Conservation (phyloP, 2,797 vertebrate species). For the Sebastes trivittatus region DNA sequence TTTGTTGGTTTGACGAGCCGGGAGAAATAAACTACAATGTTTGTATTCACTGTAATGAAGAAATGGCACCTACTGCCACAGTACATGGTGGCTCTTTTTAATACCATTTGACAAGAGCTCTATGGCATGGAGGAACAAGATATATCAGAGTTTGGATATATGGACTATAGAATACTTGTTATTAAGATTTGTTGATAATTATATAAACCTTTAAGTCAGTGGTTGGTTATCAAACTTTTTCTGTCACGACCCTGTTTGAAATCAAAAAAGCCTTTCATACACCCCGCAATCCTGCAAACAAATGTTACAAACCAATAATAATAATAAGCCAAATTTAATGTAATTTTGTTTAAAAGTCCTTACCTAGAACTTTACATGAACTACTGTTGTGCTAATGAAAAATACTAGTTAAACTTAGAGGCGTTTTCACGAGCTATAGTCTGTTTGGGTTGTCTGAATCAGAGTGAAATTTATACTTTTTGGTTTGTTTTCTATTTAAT, state of each 20-base stretch:
- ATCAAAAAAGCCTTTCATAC: background rate
- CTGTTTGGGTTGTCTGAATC: no score
- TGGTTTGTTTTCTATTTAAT: no score
- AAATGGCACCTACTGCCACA: background rate
- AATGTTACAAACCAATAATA: background rate
- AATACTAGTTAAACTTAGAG: background rate
- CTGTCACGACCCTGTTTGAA: background rate
- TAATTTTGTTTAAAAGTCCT: background rate
- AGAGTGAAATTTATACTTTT: no score
- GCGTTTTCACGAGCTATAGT: no score
- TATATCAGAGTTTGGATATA: background rate
- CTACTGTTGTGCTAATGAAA: background rate
- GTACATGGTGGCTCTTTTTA: background rate
- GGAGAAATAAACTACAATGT: conserved; percentile 1
- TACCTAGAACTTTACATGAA: background rate
- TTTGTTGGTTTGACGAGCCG: conserved; percentile 22
- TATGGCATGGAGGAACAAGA: background rate
- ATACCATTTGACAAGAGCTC: background rate
- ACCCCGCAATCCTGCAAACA: background rate
- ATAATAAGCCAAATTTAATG: background rate
- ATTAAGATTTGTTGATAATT: background rate
- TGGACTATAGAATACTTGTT: background rate
- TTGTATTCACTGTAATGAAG: conserved; percentile 4
- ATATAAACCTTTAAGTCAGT: background rate
- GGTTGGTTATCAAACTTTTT: background rate